Base-by-base conservation (phyloP, 1,140 invertebrate species). In the Neomicropteryx cornuta region DNA sequence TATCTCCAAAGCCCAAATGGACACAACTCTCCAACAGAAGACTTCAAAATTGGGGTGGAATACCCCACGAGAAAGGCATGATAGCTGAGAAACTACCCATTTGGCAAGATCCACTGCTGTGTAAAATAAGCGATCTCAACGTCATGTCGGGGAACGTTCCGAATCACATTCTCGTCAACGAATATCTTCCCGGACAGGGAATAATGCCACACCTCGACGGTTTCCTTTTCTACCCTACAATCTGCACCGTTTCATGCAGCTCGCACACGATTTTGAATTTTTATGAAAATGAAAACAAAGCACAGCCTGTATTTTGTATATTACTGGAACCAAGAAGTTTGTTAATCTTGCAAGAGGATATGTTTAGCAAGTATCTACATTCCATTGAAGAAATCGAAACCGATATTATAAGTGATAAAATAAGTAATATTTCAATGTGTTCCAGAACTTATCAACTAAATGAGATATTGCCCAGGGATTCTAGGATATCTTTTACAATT, bases 121-220 rank as follows among this genome's bases (percentile, higher is more conserved):
- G 85, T n/a, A 82, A 75, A 68, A 76, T 97, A 24, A 65, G 73
- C 42, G 53, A 63, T 6, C 55, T 92, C 4, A 69, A 78, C 35
- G 50, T 91, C 21, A 96, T 96, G 71, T 72, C 74, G 23, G 71
- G 71, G 3, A 77, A 77, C 45, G 79, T 79, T 49, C 84, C 92
- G 11, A 99, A 98, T 64, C 94, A 98, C 72, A 83, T 97, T 3
- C 63, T 99, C 18, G 81, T 98, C 1, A 99, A 99, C 70, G 95
- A 98, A 66, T 98, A 98, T 72, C 60, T 79, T 45, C 69, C 90
- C 16, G 87, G 87, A 0, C 92, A 97, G 70, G 94, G 91, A 18
- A 95, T 95, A 34, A 83, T 94, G 77, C 84, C 94, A 3, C 95
- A 99, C 71, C 78, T 83, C 28, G 95, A 99, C 73, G 95, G 95